phyloP scores from a whole-genome alignment of 2,797 vertebrate species.

The Clarias pachynema region DNA sequence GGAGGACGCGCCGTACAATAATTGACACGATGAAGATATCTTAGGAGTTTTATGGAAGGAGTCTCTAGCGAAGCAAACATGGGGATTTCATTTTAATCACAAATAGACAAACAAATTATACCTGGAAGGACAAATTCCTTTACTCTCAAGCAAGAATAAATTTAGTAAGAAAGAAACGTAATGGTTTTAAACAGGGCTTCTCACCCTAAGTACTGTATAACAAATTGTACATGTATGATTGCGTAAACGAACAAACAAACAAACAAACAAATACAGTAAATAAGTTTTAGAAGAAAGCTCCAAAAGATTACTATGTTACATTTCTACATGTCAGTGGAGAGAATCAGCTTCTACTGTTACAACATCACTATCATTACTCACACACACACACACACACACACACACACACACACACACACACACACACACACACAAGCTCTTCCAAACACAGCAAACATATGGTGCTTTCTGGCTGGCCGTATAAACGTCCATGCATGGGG shows the following conservation, averaged over 20 bases:
- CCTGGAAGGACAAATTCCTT: neutral
- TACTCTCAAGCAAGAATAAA: neutral
- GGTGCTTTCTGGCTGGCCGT: slow-evolving; percentile 48
- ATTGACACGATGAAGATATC: neutral
- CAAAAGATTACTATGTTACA: neutral
- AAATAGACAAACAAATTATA: neutral
- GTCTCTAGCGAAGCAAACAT: neutral
- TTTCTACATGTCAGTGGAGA: neutral
- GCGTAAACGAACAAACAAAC: neutral
- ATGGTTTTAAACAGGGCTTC: neutral
- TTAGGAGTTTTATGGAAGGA: neutral
- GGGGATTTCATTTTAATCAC: neutral
- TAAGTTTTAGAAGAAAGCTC: neutral
- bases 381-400: slow-evolving; percentile 32
- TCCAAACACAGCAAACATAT: slow-evolving; percentile 48
- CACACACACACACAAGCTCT: slow-evolving; percentile 31
- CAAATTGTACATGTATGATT: neutral
- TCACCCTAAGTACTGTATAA: neutral
- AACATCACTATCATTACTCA: slow-evolving; percentile 19
- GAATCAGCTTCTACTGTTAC: neutral
- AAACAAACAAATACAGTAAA: neutral
- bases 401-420: slow-evolving; percentile 30
- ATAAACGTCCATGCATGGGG: slow-evolving; percentile 38
- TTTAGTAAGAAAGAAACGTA: neutral
- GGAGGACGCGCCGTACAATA: neutral